phyloP scores from a whole-genome alignment of 2,113 vertebrate species.

The Lathamus discolor region DNA sequence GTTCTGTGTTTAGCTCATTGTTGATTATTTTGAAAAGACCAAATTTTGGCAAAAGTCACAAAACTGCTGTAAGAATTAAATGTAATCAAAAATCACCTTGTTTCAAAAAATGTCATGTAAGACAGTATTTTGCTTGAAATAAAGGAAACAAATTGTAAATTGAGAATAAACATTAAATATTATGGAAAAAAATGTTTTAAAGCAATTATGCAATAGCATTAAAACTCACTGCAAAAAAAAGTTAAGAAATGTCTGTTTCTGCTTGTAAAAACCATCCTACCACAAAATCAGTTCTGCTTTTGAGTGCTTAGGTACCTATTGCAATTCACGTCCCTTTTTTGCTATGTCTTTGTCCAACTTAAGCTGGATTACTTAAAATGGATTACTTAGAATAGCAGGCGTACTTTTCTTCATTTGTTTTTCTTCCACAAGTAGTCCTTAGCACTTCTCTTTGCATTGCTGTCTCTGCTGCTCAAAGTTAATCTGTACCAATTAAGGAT shows the following conservation, averaged over 20 bases:
- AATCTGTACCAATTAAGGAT: slow-evolving; percentile 12
- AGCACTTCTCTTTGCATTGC: not conserved
- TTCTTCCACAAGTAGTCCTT: not conserved
- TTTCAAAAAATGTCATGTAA: not conserved
- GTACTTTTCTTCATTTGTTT: slow-evolving; percentile 35
- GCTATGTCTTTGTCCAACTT: not conserved
- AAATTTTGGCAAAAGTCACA: not conserved
- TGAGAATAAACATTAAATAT: slow-evolving; percentile 17
- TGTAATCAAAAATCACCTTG: not conserved
- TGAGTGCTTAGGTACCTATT: slow-evolving; percentile 34
- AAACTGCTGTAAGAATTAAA: not conserved
- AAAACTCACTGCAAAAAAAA: slow-evolving; percentile 1
- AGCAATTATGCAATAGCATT: not conserved
- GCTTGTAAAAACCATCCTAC: not conserved
- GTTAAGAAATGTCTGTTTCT: not conserved
- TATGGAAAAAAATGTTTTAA: slow-evolving; percentile 33
- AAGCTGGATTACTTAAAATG: slow-evolving; percentile 16
- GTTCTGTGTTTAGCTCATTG: slow-evolving; percentile 7
- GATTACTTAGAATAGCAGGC: not conserved
- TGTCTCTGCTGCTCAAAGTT: not conserved
- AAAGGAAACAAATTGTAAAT: not conserved
- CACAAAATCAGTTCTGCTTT: slow-evolving; percentile 21
- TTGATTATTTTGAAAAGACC: slow-evolving; percentile 21
- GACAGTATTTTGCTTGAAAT: not conserved
- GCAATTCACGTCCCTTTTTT: slow-evolving; percentile 9